Percentiles rank a stretch among this genome's conserved stretches.
Conservation (phyloP, 2,113 vertebrate genomes). For the Aythya baeri region DNA sequence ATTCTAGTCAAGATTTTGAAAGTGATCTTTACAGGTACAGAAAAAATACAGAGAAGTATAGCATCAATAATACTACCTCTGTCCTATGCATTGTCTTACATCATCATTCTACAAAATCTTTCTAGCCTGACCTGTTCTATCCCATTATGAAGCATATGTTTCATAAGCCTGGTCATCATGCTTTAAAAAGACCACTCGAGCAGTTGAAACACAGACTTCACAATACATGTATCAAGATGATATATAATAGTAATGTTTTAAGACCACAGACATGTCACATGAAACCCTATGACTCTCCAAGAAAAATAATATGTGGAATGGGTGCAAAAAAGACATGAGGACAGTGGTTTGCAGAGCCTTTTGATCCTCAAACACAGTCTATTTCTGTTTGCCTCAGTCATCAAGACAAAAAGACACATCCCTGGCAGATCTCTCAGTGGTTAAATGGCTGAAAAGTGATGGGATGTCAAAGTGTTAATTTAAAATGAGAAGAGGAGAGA, state of each 20-base stretch:
- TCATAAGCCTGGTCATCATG: not conserved
- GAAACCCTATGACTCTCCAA: not conserved
- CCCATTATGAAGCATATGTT: not conserved
- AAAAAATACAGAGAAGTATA: not conserved
- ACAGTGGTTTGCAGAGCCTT: not conserved
- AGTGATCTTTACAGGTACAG: fast-evolving
- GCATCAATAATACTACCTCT: not conserved
- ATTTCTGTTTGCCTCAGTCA: not conserved
- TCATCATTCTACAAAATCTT: not conserved
- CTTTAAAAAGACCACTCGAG: not conserved
- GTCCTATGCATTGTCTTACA: not conserved
- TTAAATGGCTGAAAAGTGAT: not conserved
- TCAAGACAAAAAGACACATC: not conserved
- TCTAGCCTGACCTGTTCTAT: not conserved
- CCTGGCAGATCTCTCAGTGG: not conserved
- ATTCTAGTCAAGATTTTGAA: not conserved
- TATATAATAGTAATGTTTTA: not conserved
- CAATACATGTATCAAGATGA: not conserved
- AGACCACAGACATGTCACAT: not conserved
- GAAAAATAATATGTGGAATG: not conserved
- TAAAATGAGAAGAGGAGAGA: not conserved
- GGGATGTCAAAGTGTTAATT: not conserved
- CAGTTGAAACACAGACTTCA: not conserved
- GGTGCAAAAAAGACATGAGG: not conserved
- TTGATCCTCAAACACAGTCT: not conserved